Percentiles rank a stretch among this genome's conserved stretches.
Evolutionary conservation across 2,113 vertebrate genomes (phyloP).

Genomic region (Climacteris rufus): DNA sequence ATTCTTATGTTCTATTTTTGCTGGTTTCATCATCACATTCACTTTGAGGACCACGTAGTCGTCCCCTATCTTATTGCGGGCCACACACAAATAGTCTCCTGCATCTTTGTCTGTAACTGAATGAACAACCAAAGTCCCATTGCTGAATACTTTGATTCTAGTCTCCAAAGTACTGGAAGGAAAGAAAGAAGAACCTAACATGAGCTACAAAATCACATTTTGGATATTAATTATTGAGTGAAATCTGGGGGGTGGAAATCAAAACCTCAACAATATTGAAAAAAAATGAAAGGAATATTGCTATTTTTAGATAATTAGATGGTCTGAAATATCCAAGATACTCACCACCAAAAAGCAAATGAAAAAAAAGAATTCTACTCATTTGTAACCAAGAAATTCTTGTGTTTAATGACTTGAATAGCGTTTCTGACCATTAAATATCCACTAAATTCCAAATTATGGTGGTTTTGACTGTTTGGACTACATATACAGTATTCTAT

Average conservation of each 20-base stretch:
- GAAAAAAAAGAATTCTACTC: background rate
- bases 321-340: background rate
- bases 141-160: conserved; percentile 81
- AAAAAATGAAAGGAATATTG: background rate
- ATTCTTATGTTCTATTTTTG: conserved; percentile 84
- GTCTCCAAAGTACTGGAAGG: conserved; percentile 74
- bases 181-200: background rate
- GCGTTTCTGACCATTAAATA: background rate
- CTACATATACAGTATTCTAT: background rate
- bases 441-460: background rate
- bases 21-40: conserved; percentile 82
- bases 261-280: background rate
- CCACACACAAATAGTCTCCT: conserved; percentile 89
- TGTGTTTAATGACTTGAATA: background rate
- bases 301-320: background rate
- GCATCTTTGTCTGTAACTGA: conserved; percentile 83
- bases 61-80: conserved; percentile 86
- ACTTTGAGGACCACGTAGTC: conserved; percentile 81
- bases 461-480: background rate
- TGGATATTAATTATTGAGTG: background rate
- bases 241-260: background rate
- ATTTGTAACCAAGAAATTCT: background rate
- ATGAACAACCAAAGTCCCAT: conserved; percentile 82
- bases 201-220: background rate
- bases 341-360: background rate